Conservation (phyloP, 2,888 invertebrate genomes). For the Lepidonotus clava region DNA sequence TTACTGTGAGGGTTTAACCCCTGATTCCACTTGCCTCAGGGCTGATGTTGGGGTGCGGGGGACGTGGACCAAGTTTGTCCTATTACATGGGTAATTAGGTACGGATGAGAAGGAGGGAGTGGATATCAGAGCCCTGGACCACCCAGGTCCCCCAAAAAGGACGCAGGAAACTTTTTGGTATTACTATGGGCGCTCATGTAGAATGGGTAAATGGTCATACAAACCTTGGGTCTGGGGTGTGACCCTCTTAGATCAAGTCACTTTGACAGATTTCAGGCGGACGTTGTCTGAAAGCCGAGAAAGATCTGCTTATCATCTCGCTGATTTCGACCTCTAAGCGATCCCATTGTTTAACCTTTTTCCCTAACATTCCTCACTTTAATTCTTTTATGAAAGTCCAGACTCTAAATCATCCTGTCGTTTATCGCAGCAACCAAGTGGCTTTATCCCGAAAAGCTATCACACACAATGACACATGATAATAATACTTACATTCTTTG, state of each 20-base stretch:
- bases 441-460: too few species aligned
- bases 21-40: too few species aligned
- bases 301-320: too few species aligned
- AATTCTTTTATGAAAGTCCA: too few species aligned
- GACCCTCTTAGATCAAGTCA: background rate
- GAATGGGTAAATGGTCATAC: background rate
- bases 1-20: constrained; percentile 17
- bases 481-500: too few species aligned
- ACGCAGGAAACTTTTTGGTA: too few species aligned
- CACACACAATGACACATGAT: too few species aligned
- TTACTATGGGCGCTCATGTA: background rate
- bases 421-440: too few species aligned
- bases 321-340: too few species aligned
- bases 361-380: too few species aligned
- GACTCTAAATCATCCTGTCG: too few species aligned
- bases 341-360: too few species aligned
- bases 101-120: background rate
- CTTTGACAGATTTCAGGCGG: background rate
- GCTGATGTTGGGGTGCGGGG: background rate
- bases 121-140: background rate
- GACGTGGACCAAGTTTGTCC: background rate
- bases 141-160: constrained; percentile 1
- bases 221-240: background rate
- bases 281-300: background rate
- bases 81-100: constrained; percentile 38